A percentile compares a stretch with the other conserved stretches of the same genome.
These are phyloP conservation scores for Drosophila suboccidentalis DNA, from an alignment of 2,888 invertebrate genomes.

Conservation along the genomic window DNA sequence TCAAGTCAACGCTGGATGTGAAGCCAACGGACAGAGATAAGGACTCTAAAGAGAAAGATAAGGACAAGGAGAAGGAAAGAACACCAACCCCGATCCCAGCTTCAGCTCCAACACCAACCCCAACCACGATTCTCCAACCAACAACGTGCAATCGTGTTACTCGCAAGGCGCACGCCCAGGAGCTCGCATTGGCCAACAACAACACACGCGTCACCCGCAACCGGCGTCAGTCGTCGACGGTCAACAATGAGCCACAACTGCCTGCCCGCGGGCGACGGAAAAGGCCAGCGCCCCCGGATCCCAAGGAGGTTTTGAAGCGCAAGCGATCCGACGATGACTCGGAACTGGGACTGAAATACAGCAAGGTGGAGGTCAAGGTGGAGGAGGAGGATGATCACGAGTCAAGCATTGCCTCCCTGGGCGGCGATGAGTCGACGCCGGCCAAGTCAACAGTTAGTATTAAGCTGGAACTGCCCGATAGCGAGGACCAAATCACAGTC, in stretches of 20 bases:
- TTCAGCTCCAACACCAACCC: neutral
- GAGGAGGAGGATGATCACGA: conserved; percentile 44
- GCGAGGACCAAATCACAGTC: conserved; percentile 52
- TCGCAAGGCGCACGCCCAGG: conserved; percentile 82
- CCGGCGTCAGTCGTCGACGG: conserved; percentile 65
- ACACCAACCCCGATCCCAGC: conserved; percentile 36
- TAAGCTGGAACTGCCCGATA: conserved; percentile 78
- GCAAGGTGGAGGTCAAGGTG: conserved; percentile 71
- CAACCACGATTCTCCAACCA: conserved; percentile 18
- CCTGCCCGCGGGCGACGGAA: conserved; percentile 65
- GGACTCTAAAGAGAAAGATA: conserved; percentile 37
- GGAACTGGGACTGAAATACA: conserved; percentile 70
- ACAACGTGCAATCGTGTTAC: conserved; percentile 79
- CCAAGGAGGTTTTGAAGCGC: conserved; percentile 68
- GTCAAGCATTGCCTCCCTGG: conserved; percentile 15
- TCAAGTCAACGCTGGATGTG: conserved; percentile 14
- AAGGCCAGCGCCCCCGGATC: conserved; percentile 38
- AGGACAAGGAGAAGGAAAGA: conserved; percentile 28
- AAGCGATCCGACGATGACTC: conserved; percentile 77
- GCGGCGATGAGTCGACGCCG: conserved; percentile 29
- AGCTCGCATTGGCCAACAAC: conserved; percentile 64
- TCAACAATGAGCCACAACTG: conserved; percentile 54
- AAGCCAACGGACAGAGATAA: conserved; percentile 19
- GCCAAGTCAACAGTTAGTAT: conserved; percentile 47
- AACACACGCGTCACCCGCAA: conserved; percentile 82